phyloP scores from a whole-genome alignment of 2,888 invertebrate species.

The Dichetophora obliterata region DNA sequence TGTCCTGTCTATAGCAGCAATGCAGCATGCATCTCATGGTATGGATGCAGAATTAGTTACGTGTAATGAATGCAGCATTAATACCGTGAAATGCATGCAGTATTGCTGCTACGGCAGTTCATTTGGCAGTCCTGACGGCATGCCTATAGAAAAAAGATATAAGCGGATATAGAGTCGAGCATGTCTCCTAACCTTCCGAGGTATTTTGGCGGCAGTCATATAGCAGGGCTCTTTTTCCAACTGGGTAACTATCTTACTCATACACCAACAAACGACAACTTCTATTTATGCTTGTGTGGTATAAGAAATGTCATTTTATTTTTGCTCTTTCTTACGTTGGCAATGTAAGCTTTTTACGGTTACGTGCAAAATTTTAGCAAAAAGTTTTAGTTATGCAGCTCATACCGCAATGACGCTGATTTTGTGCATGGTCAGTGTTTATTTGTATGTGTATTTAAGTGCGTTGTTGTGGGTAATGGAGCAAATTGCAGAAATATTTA shows the following conservation, averaged over 20 bases:
- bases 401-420: slow-evolving; percentile 20
- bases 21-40: no score
- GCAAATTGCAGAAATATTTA: not conserved
- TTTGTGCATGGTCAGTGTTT: slow-evolving; percentile 13
- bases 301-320: not conserved
- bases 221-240: no score
- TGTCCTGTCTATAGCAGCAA: no score
- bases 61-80: no score
- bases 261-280: not conserved
- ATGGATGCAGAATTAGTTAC: no score
- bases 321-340: not conserved
- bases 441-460: slow-evolving; percentile 16
- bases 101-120: no score
- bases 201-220: no score
- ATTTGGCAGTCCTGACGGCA: no score
- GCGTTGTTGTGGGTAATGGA: slow-evolving; percentile 20
- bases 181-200: no score
- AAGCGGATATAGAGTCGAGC: no score
- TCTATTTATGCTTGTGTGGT: not conserved
- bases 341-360: slow-evolving; percentile 7
- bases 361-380: slow-evolving; percentile 28
- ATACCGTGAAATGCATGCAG: no score
- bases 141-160: no score
- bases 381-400: slow-evolving; percentile 9
- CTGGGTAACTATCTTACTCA: not conserved